Evolutionary conservation across 2,113 vertebrate genomes (phyloP).

Genomic region (Acrocephalus kingi): DNA sequence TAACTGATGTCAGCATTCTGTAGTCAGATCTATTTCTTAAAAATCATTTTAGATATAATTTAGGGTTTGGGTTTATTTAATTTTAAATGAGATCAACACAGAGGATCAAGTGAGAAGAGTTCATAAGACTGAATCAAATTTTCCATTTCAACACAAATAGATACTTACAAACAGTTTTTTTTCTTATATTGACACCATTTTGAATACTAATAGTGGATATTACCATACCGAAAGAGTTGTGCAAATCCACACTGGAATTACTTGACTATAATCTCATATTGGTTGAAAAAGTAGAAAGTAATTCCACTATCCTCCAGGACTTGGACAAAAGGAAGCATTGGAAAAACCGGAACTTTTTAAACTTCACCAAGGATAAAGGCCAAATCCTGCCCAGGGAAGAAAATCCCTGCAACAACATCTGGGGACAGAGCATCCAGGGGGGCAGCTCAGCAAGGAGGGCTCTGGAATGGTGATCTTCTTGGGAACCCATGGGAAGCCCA

Average conservation of each 20-base stretch:
- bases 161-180: background rate
- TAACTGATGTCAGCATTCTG: background rate
- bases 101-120: background rate
- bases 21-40: background rate
- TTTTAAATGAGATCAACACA: background rate
- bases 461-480: background rate
- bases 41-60: background rate
- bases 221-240: background rate
- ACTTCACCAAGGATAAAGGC: background rate
- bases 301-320: background rate
- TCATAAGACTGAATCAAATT: background rate
- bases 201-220: background rate
- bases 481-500: fast-evolving
- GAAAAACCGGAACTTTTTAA: background rate
- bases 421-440: background rate
- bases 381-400: background rate
- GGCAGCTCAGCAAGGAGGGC: background rate
- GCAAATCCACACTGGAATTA: background rate
- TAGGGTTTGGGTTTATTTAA: background rate
- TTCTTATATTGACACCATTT: background rate
- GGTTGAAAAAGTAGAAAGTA: background rate
- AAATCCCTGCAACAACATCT: background rate
- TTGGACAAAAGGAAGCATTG: background rate
- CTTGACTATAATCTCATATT: background rate
- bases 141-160: background rate